Evolutionary conservation across 1,140 invertebrate genomes (phyloP).

Genomic region (Papilio polytes): DNA sequence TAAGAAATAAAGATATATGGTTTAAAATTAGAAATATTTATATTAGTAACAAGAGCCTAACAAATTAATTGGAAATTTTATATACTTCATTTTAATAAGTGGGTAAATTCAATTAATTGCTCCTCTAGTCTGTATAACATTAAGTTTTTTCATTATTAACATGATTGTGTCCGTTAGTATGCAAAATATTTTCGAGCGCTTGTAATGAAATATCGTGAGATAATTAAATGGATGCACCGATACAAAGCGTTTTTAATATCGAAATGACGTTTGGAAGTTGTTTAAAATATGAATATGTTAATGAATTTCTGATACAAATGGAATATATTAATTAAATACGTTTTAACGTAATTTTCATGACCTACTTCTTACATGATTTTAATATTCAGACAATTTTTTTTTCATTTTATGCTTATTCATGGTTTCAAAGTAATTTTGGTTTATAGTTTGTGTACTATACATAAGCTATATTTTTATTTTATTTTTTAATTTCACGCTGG

Average conservation of each 20-base stretch:
- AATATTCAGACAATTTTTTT: not conserved
- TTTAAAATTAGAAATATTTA: too few relatives aligned
- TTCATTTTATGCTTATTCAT: not conserved
- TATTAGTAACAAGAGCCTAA: not conserved
- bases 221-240: conserved; percentile 36
- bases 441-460: not conserved
- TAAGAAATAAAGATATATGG: too few relatives aligned
- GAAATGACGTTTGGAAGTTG: conserved; percentile 18
- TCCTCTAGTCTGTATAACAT: not conserved
- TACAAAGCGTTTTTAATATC: conserved; percentile 26
- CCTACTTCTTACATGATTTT: not conserved
- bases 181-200: conserved; percentile 36
- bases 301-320: not conserved
- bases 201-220: conserved; percentile 34
- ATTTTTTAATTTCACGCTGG: too few relatives aligned
- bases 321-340: conserved; percentile 15
- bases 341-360: conserved; percentile 3
- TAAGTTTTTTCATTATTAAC: conserved; percentile 8
- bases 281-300: conserved; percentile 26
- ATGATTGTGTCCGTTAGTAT: not conserved
- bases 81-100: not conserved
- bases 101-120: not conserved
- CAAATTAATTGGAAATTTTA: not conserved
- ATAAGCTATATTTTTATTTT: too few relatives aligned
- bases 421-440: not conserved